These are phyloP conservation scores for Lithophane semibrunnea DNA, from an alignment of 2,888 invertebrate genomes.

Conservation along the genomic window DNA sequence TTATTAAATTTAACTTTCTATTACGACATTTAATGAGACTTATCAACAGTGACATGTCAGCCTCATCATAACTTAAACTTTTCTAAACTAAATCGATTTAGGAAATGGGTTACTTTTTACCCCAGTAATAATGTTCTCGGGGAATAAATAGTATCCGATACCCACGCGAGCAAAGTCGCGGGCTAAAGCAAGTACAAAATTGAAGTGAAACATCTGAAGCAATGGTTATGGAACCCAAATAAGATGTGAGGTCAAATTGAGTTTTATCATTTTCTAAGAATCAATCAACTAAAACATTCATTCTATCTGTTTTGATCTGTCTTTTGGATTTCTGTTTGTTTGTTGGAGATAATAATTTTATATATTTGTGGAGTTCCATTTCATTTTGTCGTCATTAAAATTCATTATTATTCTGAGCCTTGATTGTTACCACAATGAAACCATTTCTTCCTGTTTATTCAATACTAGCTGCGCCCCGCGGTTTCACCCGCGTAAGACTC, in stretches of 20 bases:
- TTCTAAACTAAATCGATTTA: background rate
- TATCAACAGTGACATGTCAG: background rate
- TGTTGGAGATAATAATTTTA: background rate
- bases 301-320: slow-evolving; percentile 1
- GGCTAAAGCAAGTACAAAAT: slow-evolving; percentile 9
- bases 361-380: background rate
- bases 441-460: background rate
- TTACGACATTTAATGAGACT: too few relatives aligned
- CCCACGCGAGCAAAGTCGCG: background rate
- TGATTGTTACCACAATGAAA: background rate
- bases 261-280: slow-evolving; percentile 49
- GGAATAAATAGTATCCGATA: background rate
- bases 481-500: too few relatives aligned
- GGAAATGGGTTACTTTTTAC: background rate
- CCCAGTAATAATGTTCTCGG: background rate
- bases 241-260: slow-evolving; percentile 43
- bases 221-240: slow-evolving; percentile 46
- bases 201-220: slow-evolving; percentile 39
- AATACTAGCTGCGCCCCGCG: too few relatives aligned
- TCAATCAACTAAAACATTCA: slow-evolving; percentile 54
- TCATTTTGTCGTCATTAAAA: background rate
- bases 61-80: background rate
- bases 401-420: background rate
- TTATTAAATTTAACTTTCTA: too few relatives aligned
- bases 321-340: slow-evolving; percentile 24